These are phyloP conservation scores for Plusia festucae DNA, from an alignment of 2,888 invertebrate genomes.

Conservation along the genomic window DNA sequence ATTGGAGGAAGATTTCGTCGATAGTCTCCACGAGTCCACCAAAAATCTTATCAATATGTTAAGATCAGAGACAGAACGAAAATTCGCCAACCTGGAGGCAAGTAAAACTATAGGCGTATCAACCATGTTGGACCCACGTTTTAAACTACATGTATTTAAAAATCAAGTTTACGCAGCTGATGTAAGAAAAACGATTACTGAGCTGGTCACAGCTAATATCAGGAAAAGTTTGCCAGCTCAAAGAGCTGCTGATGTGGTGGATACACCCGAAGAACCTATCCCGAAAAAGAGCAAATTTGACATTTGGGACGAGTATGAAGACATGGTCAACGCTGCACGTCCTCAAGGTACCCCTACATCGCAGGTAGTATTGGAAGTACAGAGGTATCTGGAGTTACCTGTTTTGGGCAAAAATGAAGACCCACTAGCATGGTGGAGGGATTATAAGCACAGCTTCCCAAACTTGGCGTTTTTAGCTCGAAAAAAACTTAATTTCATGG, in stretches of 20 bases:
- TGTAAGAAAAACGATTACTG: constrained; percentile 8
- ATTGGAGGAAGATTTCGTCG: too few species aligned
- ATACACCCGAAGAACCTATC: constrained; percentile 13
- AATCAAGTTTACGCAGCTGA: constrained; percentile 9
- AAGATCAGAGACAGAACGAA: too few species aligned
- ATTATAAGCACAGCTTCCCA: constrained; percentile 27
- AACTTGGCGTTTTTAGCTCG: constrained; percentile 28
- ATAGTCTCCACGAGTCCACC: too few species aligned
- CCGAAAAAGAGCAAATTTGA: constrained; percentile 20
- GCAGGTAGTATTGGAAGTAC: constrained; percentile 33
- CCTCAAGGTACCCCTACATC: constrained; percentile 20
- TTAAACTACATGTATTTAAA: constrained; percentile 13
- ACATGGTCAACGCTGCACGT: constrained; percentile 5
- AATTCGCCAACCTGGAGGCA: too few species aligned
- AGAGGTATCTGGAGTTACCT: constrained; percentile 31
- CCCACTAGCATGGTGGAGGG: constrained; percentile 29
- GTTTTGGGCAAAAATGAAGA: constrained; percentile 19
- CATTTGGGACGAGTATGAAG: constrained; percentile 29
- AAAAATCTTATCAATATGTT: too few species aligned
- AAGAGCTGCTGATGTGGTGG: constrained; percentile 17
- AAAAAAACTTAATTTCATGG: constrained; percentile 18
- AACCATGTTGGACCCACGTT: too few species aligned
- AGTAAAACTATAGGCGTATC: too few species aligned
- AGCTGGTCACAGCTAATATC: constrained; percentile 12
- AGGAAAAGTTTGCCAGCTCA: constrained; percentile 20